Conservation (phyloP, 2,888 invertebrate species). For the Hemicrepidius hirtus region DNA sequence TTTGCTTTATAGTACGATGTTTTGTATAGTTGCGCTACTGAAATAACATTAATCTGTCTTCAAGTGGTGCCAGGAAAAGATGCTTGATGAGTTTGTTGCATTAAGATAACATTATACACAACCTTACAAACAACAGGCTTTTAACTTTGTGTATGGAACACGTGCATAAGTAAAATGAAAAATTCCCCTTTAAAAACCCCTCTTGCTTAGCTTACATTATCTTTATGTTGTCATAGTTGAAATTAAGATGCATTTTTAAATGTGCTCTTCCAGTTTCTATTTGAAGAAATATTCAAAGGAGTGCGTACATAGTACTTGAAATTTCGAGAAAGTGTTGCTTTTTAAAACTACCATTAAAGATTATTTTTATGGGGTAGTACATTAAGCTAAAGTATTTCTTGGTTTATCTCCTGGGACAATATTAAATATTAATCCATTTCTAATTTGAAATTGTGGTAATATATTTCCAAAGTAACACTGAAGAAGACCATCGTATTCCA, state of each 20-base stretch:
- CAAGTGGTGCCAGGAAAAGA: slow-evolving; percentile 50
- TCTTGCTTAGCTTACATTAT: slow-evolving; percentile 4
- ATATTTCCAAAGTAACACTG: too few species aligned
- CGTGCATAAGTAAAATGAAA: slow-evolving; percentile 40
- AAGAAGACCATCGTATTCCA: too few species aligned
- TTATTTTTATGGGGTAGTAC: too few species aligned
- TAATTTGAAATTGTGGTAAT: too few species aligned
- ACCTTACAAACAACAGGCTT: slow-evolving; percentile 37
- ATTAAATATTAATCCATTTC: too few species aligned
- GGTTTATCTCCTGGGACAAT: too few species aligned
- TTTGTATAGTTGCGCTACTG: slow-evolving; percentile 42
- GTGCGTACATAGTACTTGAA: too few species aligned
- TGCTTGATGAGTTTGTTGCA: slow-evolving; percentile 46
- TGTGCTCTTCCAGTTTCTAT: too few species aligned
- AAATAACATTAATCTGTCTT: slow-evolving; percentile 53
- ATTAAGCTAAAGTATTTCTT: too few species aligned
- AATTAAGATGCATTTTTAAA: slow-evolving; percentile 13
- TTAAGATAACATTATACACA: slow-evolving; percentile 46
- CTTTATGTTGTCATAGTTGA: slow-evolving; percentile 28
- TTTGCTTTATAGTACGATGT: slow-evolving; percentile 14
- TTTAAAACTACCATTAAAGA: too few species aligned
- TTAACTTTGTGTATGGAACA: slow-evolving; percentile 37
- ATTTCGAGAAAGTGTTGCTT: too few species aligned
- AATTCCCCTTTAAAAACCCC: slow-evolving; percentile 20
- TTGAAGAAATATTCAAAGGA: too few species aligned